Evolutionary conservation across 2,888 invertebrate species (phyloP), one percentile per base, ranked within the genome.

Genomic region (Morpho helenor): DNA sequence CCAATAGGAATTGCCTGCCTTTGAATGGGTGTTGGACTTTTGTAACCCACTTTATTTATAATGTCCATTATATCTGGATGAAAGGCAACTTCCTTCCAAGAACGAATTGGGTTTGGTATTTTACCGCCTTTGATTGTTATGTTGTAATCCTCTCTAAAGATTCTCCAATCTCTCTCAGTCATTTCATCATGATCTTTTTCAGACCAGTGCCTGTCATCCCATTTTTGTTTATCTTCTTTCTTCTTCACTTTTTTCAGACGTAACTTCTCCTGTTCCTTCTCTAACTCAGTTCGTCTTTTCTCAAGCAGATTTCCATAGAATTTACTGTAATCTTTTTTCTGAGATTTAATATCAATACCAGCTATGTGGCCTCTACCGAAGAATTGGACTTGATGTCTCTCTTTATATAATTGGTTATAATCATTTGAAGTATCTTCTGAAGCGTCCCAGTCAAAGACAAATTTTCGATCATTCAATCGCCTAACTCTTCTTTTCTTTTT

Each of bases 381-480:
- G 82, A 99, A 99, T 86, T 99, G 98, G 6, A 98, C 97, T 86
- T 98, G 97, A 87, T 99, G 99, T 52, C 96, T 93, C 70, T 99
- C 98, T 82, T 99, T 99, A 77, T 99, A 99, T 23, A 99, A 90
- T 61, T 95, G 94, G 83, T 99, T 99, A 77, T 99, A 99, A 91
- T 99, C 99, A 63, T 96, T 95, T 3, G 98, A 98, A 0, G 99
- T 99, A 76, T 99, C 99, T 84, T 99, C 99, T 0, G 97, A 96
- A 0, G 98, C 98, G 88, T 99, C 99, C 99, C 99, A 99, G 85
- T 99, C 99, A 84, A 99, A 99, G 0, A 99, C 99, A 91, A 99
- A 99, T 87, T 99, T 99, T 10, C 99, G 92, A 79, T 99, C 99
- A 86, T 99, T 99, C 47, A 99, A 88, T 63, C 99, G 92, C 16